Evolutionary conservation across 2,113 vertebrate genomes (phyloP), one percentile per base, ranked within the genome.

Genomic region (Caracal caracal): DNA sequence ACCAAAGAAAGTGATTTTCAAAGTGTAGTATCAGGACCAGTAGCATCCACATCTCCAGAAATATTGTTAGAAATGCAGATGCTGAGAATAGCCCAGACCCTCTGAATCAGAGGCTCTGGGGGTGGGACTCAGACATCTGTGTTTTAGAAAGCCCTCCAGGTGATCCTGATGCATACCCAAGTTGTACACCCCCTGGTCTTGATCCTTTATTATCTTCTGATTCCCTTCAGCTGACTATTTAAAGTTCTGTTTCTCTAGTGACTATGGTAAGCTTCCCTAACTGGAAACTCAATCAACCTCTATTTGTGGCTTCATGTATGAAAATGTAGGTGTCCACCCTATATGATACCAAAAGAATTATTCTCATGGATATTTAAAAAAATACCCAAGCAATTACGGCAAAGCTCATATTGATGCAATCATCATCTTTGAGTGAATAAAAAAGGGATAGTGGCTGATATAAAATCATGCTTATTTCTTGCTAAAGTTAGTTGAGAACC

Each of bases 371-470:
- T 68, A 78, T 40, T 40, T 63, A 56, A 79, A 91, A 78, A 78
- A 63, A 13, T 17, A 49, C 37, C 88, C 10, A 82, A 47, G 37
- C 49, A 84, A 43, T 85, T 28, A 49, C 82, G n/a, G 16, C 49
- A 85, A 51, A 95, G n/a, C 30, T 71, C 43, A 9, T 59, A 30
- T 61, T 68, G 37, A 66, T 90, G 47, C 10, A 94, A 33, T 70
- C 43, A 56, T 35, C 28, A 85, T 40, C 19, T 90, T 89, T 75
- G 65, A 19, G 19, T 73, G 91, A 90, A 79, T 56, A 70, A 83
- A 95, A 82, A 19, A 93, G 70, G 82, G 56, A 75, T 94, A 83
- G 79, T 88, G 33, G 43, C 22, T 88, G 61, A 20, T 75, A 68
- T 2, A 95, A 91, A 40, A 78, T 66, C 37, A 10, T 73, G 66